phyloP scores from a whole-genome alignment of 30 jellyfish, hydroid and myxozoan genomes.

The Phacellophora camtschatica region DNA sequence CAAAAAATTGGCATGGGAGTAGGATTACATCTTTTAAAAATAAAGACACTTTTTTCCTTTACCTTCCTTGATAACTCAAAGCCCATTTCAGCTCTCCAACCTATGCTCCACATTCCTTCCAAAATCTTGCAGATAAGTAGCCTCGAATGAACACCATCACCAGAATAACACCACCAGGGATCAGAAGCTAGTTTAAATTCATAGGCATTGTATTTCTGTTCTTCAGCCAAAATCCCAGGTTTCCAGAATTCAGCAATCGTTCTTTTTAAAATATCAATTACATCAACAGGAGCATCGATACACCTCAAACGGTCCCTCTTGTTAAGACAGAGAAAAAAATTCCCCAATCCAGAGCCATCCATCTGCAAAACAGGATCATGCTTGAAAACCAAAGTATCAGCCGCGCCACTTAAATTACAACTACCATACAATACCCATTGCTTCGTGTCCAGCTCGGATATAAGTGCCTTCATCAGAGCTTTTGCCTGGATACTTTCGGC shows the following conservation, averaged over 20 bases:
- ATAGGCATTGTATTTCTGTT: conserved; percentile 5
- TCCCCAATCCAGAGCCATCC: conserved; percentile 2
- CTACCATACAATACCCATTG: conserved; percentile 37
- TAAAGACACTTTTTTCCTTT: conserved; percentile 27
- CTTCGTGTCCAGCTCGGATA: not conserved
- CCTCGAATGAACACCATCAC: conserved; percentile 31
- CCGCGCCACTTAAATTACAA: not conserved
- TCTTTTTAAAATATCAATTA: not conserved
- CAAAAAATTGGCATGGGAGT: conserved; percentile 22
- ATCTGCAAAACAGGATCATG: not conserved
- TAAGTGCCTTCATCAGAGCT: not conserved
- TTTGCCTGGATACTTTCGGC: conserved; percentile 26
- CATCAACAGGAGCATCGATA: conserved; percentile 38
- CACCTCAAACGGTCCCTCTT: conserved; percentile 46
- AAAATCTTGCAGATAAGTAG: conserved; percentile 21
- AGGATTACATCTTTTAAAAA: conserved; percentile 45
- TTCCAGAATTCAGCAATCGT: conserved; percentile 41
- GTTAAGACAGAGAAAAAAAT: conserved; percentile 18
- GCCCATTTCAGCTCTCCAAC: conserved; percentile 40
- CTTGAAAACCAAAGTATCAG: conserved; percentile 35
- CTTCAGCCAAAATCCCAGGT: conserved; percentile 31
- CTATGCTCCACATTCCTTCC: conserved; percentile 35
- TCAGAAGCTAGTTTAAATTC: conserved; percentile 47
- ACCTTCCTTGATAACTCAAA: conserved; percentile 30
- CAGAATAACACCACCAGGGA: conserved; percentile 69